Conservation (phyloP, 1,140 invertebrate genomes). For the Aphelinus certus region DNA sequence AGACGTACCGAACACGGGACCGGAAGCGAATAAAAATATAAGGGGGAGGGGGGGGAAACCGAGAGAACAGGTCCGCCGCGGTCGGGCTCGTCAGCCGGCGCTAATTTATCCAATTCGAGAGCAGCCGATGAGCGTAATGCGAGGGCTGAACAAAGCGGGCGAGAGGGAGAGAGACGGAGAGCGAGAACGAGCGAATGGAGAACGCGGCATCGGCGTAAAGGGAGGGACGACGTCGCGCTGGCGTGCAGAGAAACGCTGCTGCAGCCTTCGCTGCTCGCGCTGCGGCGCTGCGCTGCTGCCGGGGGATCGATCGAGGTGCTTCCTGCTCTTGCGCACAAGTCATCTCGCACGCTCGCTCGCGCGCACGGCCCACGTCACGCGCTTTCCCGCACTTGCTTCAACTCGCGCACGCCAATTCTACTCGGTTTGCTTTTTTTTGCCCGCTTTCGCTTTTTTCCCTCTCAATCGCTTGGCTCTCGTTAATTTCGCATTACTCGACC, state of each 20-base stretch:
- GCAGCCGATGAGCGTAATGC: too few species aligned
- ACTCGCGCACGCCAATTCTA: conserved; percentile 8
- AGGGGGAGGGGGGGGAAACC: too few species aligned
- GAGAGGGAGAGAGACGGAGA: too few species aligned
- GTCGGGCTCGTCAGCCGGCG: too few species aligned
- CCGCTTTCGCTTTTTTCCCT: conserved; percentile 30
- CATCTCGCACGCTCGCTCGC: conserved; percentile 21
- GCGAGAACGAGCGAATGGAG: not conserved
- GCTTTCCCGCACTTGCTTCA: conserved; percentile 42
- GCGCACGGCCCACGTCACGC: conserved; percentile 39
- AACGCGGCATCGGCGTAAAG: conserved; percentile 39
- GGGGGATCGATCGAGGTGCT: conserved; percentile 52
- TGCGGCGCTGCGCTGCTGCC: conserved; percentile 5
- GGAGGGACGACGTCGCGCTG: conserved; percentile 35
- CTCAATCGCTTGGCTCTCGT: not conserved
- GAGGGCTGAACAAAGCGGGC: too few species aligned
- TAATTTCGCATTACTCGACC: too few species aligned
- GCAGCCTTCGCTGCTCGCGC: conserved; percentile 28
- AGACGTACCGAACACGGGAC: too few species aligned
- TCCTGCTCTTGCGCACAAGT: conserved; percentile 48
- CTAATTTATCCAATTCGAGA: too few species aligned
- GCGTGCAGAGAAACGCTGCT: not conserved
- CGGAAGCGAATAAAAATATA: too few species aligned
- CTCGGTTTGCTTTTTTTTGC: conserved; percentile 37
- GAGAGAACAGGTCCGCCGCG: too few species aligned